Percentiles rank a stretch among this genome's conserved stretches.
Conservation (phyloP, 2,888 invertebrate species). For the Balanococcus diminutus region DNA sequence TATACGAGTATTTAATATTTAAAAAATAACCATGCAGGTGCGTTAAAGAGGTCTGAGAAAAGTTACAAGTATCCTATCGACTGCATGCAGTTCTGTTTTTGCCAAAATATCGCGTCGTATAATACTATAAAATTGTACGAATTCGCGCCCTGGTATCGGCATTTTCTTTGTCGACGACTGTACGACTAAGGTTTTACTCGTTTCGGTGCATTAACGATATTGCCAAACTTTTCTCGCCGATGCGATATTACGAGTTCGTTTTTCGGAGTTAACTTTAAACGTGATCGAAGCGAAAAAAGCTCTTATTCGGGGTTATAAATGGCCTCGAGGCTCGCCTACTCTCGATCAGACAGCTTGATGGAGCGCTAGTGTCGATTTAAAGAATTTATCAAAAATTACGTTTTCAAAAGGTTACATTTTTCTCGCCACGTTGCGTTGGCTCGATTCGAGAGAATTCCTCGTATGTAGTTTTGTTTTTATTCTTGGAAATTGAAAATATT, state of each 20-base stretch:
- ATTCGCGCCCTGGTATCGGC: not conserved
- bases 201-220: not conserved
- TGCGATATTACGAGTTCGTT: not conserved
- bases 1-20: constrained; percentile 5
- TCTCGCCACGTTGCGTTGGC: too few relatives aligned
- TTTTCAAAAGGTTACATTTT: not conserved
- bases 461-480: too few relatives aligned
- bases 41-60: not conserved
- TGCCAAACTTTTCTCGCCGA: not conserved
- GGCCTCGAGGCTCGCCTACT: not conserved
- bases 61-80: not conserved
- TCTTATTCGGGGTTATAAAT: not conserved
- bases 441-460: too few relatives aligned
- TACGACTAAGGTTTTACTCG: not conserved
- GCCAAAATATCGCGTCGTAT: not conserved
- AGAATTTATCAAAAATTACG: not conserved
- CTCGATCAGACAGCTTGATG: not conserved
- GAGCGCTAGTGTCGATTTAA: not conserved
- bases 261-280: not conserved
- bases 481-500: too few relatives aligned
- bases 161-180: not conserved
- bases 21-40: not conserved
- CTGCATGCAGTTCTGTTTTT: not conserved
- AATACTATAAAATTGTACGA: not conserved
- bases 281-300: not conserved